Evolutionary conservation across 2,888 invertebrate genomes (phyloP), one percentile per base, ranked within the genome.

Genomic region (Apodemia duryi): DNA sequence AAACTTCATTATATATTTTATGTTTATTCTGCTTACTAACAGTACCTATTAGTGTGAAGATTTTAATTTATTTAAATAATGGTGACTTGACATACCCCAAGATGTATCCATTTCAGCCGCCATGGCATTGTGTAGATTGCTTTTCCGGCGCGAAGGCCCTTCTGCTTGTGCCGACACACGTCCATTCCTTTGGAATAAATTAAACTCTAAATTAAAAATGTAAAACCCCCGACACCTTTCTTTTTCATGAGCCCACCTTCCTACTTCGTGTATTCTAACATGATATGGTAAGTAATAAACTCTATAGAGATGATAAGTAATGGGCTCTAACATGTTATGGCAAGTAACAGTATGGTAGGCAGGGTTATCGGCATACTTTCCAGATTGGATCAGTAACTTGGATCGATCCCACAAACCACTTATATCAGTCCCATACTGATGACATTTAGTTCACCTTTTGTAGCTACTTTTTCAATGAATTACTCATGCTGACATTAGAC

Each of bases 71-170:
- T 41, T 41, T 41, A 9, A 41, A 41, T 10, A 41, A 41, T 41
- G 9, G 21, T 63, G 28, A 5, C 52, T 10, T 46, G 51, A 62
- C 65, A 64, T 79, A 91, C 91, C 91, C 91, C 91, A 91, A 29
- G 91, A 90, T 61, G 83, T 75, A 72, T 91, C 91, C 81, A 89
- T 85, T 71, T 91, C 91, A 67, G 88, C 82, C 57, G 88, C 85
- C 88, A 91, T 86, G 70, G 93, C 89, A 80, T 94, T 94, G 78
- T 95, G 94, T 65, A 95, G 88, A 77, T 95, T 95, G 80, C 95
- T 95, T 80, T 95, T 95, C 71, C 95, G 94, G 74, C 95, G 91
- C 67, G 94, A 94, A 28, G 95, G 95, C 67, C 95, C 95, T 74
- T 91, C 91, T 71, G 94, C 93, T 80, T 94, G 94, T 63, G 92